A percentile compares a stretch with the other conserved stretches of the same genome.
These are phyloP conservation scores for Malthinus seriepunctatus DNA, from an alignment of 2,888 invertebrate genomes.

Conservation along the genomic window DNA sequence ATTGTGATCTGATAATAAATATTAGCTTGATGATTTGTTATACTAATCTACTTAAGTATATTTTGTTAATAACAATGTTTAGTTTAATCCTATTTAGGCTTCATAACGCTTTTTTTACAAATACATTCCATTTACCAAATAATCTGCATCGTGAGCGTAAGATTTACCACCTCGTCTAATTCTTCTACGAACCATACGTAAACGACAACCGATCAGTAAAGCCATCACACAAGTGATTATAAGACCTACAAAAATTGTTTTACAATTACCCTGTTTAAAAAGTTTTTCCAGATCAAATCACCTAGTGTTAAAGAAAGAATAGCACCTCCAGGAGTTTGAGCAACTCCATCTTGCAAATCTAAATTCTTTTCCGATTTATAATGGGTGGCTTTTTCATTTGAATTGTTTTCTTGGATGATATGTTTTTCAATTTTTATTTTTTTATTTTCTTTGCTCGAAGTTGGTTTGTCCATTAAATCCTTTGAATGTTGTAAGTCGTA, in stretches of 20 bases:
- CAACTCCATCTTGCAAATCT: constrained; percentile 61
- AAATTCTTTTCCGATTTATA: constrained; percentile 42
- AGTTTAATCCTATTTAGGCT: too few species aligned
- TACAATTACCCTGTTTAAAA: background rate
- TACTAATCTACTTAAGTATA: too few species aligned
- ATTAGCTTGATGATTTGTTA: too few species aligned
- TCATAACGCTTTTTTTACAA: constrained; percentile 61
- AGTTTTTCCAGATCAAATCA: constrained; percentile 38
- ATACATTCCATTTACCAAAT: constrained; percentile 98
- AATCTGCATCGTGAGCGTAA: constrained; percentile 93
- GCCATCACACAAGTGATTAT: constrained; percentile 80
- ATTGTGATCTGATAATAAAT: too few species aligned
- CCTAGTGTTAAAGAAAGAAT: constrained; percentile 78
- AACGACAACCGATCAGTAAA: constrained; percentile 79
- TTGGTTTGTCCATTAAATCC: constrained; percentile 31
- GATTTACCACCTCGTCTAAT: constrained; percentile 78
- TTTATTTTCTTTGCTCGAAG: constrained; percentile 18
- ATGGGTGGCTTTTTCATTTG: constrained; percentile 43
- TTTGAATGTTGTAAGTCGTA: constrained; percentile 52
- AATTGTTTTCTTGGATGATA: constrained; percentile 5
- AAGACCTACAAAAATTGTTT: constrained; percentile 60
- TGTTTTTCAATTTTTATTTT: constrained; percentile 27
- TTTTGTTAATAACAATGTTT: too few species aligned
- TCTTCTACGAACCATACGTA: constrained; percentile 75
- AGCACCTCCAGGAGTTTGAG: constrained; percentile 77